Percentiles rank a stretch among this genome's conserved stretches.
phyloP scores from a whole-genome alignment of 2,888 invertebrate genomes.

The Drosophila trichaetosa region DNA sequence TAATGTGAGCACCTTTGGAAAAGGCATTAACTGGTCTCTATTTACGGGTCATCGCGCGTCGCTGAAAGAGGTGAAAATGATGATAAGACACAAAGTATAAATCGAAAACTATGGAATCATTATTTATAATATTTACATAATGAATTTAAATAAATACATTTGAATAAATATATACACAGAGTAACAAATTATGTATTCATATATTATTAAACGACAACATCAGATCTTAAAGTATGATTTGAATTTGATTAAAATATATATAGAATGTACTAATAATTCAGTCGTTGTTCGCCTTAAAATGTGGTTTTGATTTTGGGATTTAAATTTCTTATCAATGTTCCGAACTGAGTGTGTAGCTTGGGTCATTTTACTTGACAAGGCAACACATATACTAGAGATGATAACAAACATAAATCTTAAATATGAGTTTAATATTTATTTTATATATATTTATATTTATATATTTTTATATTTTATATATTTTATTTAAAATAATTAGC shows the following conservation, averaged over 20 bases:
- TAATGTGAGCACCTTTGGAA: slow-evolving; percentile 86
- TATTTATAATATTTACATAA: not conserved
- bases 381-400: not conserved
- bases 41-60: slow-evolving; percentile 88
- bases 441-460: too few species aligned
- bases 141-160: too few species aligned
- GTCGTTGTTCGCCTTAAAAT: too few species aligned
- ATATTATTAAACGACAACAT: too few species aligned
- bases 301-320: not conserved
- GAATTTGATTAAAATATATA: not conserved
- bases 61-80: slow-evolving; percentile 87
- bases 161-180: too few species aligned
- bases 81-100: slow-evolving; percentile 86
- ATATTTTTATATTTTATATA: too few species aligned
- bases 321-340: slow-evolving; percentile 10
- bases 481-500: too few species aligned
- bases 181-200: too few species aligned
- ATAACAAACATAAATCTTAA: too few species aligned
- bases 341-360: not conserved
- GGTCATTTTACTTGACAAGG: not conserved
- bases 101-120: not conserved
- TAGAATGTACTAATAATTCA: too few species aligned
- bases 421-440: too few species aligned
- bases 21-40: slow-evolving; percentile 89
- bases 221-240: too few species aligned